Percentiles rank a stretch among this genome's conserved stretches.
Evolutionary conservation across 2,113 vertebrate species (phyloP).

Genomic region (Sula dactylatra): DNA sequence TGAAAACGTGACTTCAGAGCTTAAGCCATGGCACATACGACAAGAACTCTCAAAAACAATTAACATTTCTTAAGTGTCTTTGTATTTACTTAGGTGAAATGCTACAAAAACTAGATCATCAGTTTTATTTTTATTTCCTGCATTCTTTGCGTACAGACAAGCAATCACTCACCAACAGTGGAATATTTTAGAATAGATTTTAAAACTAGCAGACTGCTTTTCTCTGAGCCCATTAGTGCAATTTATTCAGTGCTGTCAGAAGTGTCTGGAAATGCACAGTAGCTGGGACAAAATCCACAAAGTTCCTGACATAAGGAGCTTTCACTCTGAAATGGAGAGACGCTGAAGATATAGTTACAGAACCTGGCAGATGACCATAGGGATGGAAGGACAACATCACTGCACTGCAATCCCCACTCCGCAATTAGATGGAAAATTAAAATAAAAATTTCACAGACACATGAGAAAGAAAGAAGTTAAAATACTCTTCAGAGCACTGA

Average conservation of each 20-base stretch:
- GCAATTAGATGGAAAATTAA: background rate
- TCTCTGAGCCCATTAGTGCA: background rate
- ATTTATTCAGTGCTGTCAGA: background rate
- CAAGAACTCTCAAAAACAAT: background rate
- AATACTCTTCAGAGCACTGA: background rate
- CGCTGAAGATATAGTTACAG: background rate
- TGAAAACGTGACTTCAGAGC: background rate
- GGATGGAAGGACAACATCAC: background rate
- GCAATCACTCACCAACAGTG: background rate
- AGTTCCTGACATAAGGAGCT: conserved; percentile 8
- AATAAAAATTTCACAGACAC: background rate
- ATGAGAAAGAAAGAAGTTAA: background rate
- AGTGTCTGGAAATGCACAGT: background rate
- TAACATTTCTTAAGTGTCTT: background rate
- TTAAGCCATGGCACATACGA: background rate
- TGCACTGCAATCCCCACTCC: background rate
- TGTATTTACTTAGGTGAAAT: background rate
- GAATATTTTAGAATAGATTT: background rate
- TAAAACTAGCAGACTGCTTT: background rate
- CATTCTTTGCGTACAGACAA: background rate
- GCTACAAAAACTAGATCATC: background rate
- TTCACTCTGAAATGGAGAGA: background rate
- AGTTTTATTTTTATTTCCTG: background rate
- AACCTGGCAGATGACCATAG: background rate
- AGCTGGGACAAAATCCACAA: background rate